These are phyloP conservation scores for Elmis aenea DNA, from an alignment of 2,888 invertebrate species.

Conservation along the genomic window DNA sequence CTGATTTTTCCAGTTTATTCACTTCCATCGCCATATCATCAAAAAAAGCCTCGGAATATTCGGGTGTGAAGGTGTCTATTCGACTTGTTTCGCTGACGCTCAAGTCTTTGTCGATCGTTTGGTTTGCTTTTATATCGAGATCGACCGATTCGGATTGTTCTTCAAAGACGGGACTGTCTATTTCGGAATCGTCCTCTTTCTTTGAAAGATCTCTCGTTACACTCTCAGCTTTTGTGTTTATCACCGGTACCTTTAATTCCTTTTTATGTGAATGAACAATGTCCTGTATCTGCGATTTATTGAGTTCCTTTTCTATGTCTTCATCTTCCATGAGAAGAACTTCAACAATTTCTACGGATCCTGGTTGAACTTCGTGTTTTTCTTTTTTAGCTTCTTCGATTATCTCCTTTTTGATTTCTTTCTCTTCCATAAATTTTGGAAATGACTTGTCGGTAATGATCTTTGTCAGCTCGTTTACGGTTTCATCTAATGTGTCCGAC, in stretches of 20 bases:
- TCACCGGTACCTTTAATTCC: neutral
- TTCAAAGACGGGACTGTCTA: constrained; percentile 15
- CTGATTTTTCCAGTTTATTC: constrained; percentile 57
- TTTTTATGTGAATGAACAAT: constrained; percentile 32
- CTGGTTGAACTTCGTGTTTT: constrained; percentile 22
- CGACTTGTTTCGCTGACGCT: constrained; percentile 13
- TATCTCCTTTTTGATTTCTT: constrained; percentile 21
- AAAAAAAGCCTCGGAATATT: constrained; percentile 38
- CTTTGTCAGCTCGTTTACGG: constrained; percentile 8
- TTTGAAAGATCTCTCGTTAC: neutral
- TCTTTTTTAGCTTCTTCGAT: constrained; percentile 28
- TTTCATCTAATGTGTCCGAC: constrained; percentile 19
- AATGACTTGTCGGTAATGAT: neutral
- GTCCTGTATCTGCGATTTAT: constrained; percentile 40
- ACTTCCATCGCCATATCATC: constrained; percentile 57
- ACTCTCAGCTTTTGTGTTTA: neutral
- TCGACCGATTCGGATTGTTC: constrained; percentile 23
- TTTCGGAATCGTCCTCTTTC: constrained; percentile 5
- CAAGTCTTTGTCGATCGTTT: constrained; percentile 13
- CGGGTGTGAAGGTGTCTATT: constrained; percentile 29
- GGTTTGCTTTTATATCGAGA: constrained; percentile 26
- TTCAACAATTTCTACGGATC: constrained; percentile 44
- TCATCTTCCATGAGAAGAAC: constrained; percentile 46
- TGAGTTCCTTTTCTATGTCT: constrained; percentile 38
- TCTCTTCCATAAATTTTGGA: constrained; percentile 5